Percentiles rank a stretch among this genome's conserved stretches.
phyloP scores from a whole-genome alignment of 1,140 invertebrate genomes.

The Pseudomyrmex dendroicus region DNA sequence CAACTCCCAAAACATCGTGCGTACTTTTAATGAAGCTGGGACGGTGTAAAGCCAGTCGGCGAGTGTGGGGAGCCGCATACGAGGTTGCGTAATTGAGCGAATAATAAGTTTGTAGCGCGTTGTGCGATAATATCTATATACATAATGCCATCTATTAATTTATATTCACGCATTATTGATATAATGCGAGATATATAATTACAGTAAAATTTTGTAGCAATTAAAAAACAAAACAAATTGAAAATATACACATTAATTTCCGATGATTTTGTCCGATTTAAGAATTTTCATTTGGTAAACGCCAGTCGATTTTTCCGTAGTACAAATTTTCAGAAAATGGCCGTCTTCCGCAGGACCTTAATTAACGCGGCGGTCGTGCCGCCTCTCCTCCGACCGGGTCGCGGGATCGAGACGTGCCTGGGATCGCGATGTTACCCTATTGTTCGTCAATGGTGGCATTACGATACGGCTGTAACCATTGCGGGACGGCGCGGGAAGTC shows the following conservation, averaged over 20 bases:
- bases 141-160: not conserved
- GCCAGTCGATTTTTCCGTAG: not conserved
- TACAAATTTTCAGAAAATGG: conserved; percentile 67
- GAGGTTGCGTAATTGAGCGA: conserved; percentile 49
- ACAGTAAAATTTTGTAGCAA: too few relatives aligned
- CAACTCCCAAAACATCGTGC: conserved; percentile 38
- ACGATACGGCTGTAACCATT: conserved; percentile 73
- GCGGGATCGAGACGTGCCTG: conserved; percentile 79
- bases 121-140: not conserved
- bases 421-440: conserved; percentile 79
- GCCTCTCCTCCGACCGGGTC: conserved; percentile 61
- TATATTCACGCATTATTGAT: not conserved
- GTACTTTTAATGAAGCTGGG: conserved; percentile 80
- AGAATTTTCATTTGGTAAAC: conserved; percentile 37
- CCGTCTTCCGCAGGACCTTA: conserved; percentile 69
- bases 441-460: conserved; percentile 75
- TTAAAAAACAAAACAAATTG: too few relatives aligned
- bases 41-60: conserved; percentile 30
- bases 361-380: conserved; percentile 62
- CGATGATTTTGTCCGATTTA: not conserved
- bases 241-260: too few relatives aligned
- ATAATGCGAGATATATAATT: not conserved
- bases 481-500: conserved; percentile 63
- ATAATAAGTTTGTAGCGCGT: conserved; percentile 25
- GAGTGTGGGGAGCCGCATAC: not conserved